Percentiles rank a stretch among this genome's conserved stretches.
phyloP scores from a whole-genome alignment of 2,888 invertebrate species.

The Brachyptera putata region DNA sequence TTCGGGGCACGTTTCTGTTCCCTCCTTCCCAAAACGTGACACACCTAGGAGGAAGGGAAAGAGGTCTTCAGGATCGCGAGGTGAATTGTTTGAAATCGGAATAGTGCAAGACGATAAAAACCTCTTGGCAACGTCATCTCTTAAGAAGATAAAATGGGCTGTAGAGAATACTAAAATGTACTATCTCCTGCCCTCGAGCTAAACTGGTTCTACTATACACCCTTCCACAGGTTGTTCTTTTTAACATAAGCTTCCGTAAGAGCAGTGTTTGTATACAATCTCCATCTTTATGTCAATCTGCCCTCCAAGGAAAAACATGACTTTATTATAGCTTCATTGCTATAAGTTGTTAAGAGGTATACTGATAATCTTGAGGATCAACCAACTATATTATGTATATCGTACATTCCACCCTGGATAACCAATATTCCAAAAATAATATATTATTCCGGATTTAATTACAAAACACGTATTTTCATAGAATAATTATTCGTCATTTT shows the following conservation, averaged over 20 bases:
- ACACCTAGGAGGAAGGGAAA: conserved; percentile 19
- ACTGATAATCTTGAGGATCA: too few relatives aligned
- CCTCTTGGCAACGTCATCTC: neutral
- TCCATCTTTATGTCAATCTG: conserved; percentile 15
- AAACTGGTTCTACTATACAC: conserved; percentile 20
- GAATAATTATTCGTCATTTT: too few relatives aligned
- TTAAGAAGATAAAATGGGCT: conserved; percentile 15
- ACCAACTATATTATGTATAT: too few relatives aligned
- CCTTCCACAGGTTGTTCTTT: conserved; percentile 18
- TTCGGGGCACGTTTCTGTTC: conserved; percentile 26
- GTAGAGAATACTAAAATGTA: conserved; percentile 15
- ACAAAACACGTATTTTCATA: too few relatives aligned
- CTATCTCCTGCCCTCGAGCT: neutral
- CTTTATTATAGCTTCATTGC: too few relatives aligned
- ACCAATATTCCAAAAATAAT: too few relatives aligned
- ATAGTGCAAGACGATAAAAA: neutral
- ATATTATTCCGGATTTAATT: too few relatives aligned
- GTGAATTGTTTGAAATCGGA: conserved; percentile 16
- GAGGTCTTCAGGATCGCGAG: conserved; percentile 5
- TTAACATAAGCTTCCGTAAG: conserved; percentile 8
- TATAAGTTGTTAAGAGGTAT: too few relatives aligned
- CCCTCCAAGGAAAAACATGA: neutral
- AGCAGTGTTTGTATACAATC: conserved; percentile 1
- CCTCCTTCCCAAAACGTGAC: conserved; percentile 24
- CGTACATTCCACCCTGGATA: too few relatives aligned